Percentiles rank a stretch among this genome's conserved stretches.
phyloP scores from a whole-genome alignment of 2,113 vertebrate species.

The Pongo abelii region DNA sequence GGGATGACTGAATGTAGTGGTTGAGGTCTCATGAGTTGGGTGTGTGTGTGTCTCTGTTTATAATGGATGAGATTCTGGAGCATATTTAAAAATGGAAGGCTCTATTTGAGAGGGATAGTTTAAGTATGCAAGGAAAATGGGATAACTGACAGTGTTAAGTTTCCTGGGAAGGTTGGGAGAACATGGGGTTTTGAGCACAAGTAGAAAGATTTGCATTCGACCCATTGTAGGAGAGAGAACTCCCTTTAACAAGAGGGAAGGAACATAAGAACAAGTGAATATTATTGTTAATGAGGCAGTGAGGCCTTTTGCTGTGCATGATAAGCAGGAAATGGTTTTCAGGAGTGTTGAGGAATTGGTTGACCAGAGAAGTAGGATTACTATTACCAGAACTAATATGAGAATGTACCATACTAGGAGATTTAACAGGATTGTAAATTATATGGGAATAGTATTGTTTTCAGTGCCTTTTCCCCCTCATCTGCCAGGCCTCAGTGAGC shows the following conservation, averaged over 20 bases:
- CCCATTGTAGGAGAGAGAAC: not conserved
- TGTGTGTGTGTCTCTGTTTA: not conserved
- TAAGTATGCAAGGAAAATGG: not conserved
- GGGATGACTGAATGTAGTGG: not conserved
- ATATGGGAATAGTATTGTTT: not conserved
- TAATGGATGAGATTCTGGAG: not conserved
- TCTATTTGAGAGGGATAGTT: not conserved
- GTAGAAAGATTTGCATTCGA: not conserved
- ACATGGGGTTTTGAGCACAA: not conserved
- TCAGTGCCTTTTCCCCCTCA: not conserved
- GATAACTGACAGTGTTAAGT: not conserved
- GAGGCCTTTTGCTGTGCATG: not conserved
- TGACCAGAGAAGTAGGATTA: not conserved
- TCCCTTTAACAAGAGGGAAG: not conserved
- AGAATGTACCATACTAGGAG: not conserved
- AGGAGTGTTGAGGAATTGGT: not conserved
- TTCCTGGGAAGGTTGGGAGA: not conserved
- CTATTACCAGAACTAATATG: not conserved
- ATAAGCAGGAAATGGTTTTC: not conserved
- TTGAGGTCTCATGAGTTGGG: not conserved
- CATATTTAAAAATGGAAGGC: slow-evolving; percentile 1
- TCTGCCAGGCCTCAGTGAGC: not conserved
- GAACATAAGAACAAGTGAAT: not conserved
- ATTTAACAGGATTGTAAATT: not conserved
- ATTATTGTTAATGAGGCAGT: not conserved